Conservation (phyloP, 2,113 vertebrate species). For the Gorilla gorilla region DNA sequence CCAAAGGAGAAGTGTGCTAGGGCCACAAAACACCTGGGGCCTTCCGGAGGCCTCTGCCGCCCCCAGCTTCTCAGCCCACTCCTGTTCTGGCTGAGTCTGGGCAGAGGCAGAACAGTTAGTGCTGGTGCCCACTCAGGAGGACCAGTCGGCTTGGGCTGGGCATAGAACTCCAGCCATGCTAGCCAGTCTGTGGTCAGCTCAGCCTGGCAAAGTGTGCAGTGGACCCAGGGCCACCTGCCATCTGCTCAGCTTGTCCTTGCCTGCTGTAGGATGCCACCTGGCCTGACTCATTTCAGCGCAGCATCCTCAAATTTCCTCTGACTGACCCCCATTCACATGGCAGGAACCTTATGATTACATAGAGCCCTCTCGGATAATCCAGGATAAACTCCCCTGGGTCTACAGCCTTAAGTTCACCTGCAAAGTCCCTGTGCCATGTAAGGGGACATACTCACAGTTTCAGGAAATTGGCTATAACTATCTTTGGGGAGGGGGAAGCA, state of each 20-base stretch:
- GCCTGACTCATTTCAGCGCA: neutral
- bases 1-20: neutral
- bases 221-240: neutral
- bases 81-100: accelerated
- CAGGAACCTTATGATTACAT: neutral
- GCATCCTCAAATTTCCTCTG: neutral
- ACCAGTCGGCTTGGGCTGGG: neutral
- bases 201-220: neutral
- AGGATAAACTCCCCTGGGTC: neutral
- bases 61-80: neutral
- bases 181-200: neutral
- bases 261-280: accelerated
- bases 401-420: neutral
- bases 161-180: neutral
- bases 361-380: neutral
- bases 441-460: neutral
- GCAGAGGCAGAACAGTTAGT: neutral
- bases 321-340: neutral
- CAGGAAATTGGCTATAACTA: neutral
- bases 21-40: neutral
- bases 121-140: accelerated
- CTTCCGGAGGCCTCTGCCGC: accelerated
- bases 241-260: neutral
- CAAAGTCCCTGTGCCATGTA: neutral
- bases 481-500: neutral